Conservation (phyloP, 37 sponge, comb jelly and placozoan species). For the Chondrilla cf. caribensis region DNA sequence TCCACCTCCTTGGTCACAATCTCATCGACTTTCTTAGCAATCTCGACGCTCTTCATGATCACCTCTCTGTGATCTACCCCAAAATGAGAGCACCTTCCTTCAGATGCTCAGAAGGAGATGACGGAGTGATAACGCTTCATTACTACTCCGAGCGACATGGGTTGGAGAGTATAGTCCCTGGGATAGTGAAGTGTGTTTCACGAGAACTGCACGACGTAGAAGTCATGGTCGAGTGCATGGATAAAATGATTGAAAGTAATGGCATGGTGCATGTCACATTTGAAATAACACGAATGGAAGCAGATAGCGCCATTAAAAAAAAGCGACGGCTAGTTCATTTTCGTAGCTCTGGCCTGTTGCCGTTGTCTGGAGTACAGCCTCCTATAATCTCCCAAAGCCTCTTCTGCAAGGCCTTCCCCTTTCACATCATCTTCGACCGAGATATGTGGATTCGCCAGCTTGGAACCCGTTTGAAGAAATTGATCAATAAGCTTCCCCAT, state of each 20-base stretch:
- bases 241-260: neutral
- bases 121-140: slow-evolving; percentile 58
- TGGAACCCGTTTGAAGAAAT: slow-evolving; percentile 49
- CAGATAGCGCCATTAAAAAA: neutral
- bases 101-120: slow-evolving; percentile 62
- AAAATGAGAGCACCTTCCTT: slow-evolving; percentile 89
- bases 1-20: slow-evolving; percentile 69
- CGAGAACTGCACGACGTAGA: slow-evolving; percentile 63
- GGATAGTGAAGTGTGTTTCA: slow-evolving; percentile 86
- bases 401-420: slow-evolving; percentile 82
- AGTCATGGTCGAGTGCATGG: slow-evolving; percentile 52
- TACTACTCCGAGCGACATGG: slow-evolving; percentile 74
- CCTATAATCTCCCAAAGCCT: slow-evolving; percentile 34
- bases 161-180: slow-evolving; percentile 74
- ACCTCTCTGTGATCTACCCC: slow-evolving; percentile 85
- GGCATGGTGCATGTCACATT: slow-evolving; percentile 52
- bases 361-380: slow-evolving; percentile 11
- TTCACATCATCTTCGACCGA: slow-evolving; percentile 78
- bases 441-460: slow-evolving; percentile 55
- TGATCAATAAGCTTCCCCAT: slow-evolving; percentile 9
- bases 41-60: slow-evolving; percentile 90
- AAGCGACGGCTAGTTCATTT: neutral
- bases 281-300: slow-evolving; percentile 29
- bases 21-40: slow-evolving; percentile 83
- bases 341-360: neutral